These are phyloP conservation scores for Callaeas wilsoni DNA, from an alignment of 2,113 vertebrate species.

Conservation along the genomic window DNA sequence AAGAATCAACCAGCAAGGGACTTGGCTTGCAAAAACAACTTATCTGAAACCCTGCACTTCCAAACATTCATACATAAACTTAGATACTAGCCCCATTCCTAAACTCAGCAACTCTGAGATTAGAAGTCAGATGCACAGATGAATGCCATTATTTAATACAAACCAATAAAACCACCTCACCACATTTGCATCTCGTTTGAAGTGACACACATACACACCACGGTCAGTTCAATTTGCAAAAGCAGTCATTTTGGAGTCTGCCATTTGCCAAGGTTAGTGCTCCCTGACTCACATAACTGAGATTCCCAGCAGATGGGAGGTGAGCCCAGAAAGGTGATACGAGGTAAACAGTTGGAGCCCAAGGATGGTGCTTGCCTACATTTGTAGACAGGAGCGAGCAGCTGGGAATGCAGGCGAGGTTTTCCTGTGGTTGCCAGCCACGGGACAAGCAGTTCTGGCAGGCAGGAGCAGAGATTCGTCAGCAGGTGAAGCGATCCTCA, in stretches of 20 bases:
- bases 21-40: background rate
- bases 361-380: background rate
- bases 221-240: background rate
- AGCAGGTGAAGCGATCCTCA: background rate
- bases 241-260: background rate
- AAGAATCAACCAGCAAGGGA: background rate
- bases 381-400: slow-evolving; percentile 42
- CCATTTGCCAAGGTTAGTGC: background rate
- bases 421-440: background rate
- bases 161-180: background rate
- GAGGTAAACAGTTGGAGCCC: background rate
- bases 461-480: background rate
- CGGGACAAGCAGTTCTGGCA: slow-evolving; percentile 11
- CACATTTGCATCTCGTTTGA: background rate
- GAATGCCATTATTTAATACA: background rate
- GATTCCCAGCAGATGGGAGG: background rate
- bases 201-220: accelerated
- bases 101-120: background rate
- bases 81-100: background rate
- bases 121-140: background rate
- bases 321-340: background rate
- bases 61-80: background rate
- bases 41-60: background rate
- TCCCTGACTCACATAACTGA: background rate
- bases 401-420: slow-evolving; percentile 29